Percentiles rank a stretch among this genome's conserved stretches.
These are phyloP conservation scores for Polietes domitor DNA, from an alignment of 2,888 invertebrate species.

Conservation along the genomic window DNA sequence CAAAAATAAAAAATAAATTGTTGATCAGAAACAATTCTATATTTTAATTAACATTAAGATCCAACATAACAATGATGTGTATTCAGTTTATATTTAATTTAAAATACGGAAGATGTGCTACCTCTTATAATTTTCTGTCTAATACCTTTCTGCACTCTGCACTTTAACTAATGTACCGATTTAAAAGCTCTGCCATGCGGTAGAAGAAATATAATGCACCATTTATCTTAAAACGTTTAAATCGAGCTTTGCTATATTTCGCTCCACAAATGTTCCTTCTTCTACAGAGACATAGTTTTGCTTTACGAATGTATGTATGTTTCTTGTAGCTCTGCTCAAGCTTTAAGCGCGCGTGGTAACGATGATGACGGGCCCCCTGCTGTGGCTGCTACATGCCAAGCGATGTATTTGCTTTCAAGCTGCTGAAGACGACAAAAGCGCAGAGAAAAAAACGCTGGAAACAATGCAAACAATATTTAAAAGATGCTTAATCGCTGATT, in stretches of 20 bases:
- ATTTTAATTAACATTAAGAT: no score
- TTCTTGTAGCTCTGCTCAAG: neutral
- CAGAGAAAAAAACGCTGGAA: neutral
- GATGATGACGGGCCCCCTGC: conserved; percentile 56
- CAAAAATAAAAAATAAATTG: no score
- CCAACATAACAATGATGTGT: no score
- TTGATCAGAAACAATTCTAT: no score
- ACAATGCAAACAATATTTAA: conserved; percentile 38
- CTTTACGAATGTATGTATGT: neutral
- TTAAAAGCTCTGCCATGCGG: no score
- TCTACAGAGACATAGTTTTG: neutral
- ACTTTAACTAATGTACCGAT: no score
- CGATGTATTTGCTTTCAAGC: conserved; percentile 15
- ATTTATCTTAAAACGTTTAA: no score
- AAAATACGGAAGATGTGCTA: no score
- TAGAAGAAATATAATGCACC: no score
- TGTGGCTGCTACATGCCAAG: conserved; percentile 33
- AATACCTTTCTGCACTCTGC: no score
- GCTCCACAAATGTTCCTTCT: neutral
- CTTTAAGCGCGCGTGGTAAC: conserved; percentile 32
- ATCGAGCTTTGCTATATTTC: neutral
- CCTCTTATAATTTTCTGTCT: no score
- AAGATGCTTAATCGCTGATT: conserved; percentile 56
- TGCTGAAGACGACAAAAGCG: conserved; percentile 29
- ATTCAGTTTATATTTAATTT: no score